phyloP scores from a whole-genome alignment of 2,113 vertebrate species.

The Stegostoma tigrinum region DNA sequence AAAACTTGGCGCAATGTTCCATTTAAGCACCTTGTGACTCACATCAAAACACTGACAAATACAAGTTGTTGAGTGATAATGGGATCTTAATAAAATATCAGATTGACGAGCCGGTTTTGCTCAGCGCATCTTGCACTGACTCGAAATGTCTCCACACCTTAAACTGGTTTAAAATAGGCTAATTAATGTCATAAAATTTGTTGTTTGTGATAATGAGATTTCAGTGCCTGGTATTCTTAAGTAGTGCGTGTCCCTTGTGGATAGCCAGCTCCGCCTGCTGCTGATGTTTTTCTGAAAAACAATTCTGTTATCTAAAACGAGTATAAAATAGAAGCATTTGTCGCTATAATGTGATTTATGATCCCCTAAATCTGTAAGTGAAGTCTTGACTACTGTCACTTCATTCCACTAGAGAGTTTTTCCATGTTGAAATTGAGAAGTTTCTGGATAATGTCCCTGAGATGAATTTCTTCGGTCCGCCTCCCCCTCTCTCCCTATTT shows the following conservation, averaged over 20 bases:
- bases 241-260: background rate
- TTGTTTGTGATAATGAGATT: background rate
- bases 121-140: background rate
- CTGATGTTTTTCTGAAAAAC: background rate
- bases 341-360: background rate
- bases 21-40: too few relatives aligned
- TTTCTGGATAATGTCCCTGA: background rate
- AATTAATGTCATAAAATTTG: background rate
- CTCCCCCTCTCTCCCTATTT: too few relatives aligned
- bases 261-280: background rate
- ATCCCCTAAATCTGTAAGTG: background rate
- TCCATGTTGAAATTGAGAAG: background rate
- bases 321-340: background rate
- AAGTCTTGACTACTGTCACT: background rate
- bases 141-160: background rate
- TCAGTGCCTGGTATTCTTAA: background rate
- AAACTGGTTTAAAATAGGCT: background rate
- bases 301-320: background rate
- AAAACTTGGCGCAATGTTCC: too few relatives aligned
- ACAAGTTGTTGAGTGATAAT: background rate
- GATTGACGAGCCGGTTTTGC: background rate
- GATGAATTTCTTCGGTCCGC: too few relatives aligned
- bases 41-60: too few relatives aligned
- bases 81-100: background rate
- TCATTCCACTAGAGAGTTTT: background rate